These are phyloP conservation scores for Lordiphosa stackelbergi DNA, from an alignment of 1,140 invertebrate species.

Conservation along the genomic window DNA sequence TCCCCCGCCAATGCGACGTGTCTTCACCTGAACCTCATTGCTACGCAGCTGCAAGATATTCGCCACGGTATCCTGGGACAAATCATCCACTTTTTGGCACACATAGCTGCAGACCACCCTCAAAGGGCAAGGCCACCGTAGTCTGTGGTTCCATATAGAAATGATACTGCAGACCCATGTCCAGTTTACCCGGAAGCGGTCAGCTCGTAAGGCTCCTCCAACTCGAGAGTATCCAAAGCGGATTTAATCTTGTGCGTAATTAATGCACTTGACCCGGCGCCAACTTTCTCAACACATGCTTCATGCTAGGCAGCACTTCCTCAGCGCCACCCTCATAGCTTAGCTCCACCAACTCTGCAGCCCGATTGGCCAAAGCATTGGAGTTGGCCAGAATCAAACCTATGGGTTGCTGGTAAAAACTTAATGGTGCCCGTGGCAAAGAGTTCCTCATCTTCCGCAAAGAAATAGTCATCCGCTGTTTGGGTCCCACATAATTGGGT, in stretches of 20 bases:
- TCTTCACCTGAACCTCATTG: slow-evolving; percentile 81
- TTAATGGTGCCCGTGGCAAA: slow-evolving; percentile 78
- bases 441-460: slow-evolving; percentile 71
- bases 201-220: slow-evolving; percentile 44
- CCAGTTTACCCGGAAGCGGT: slow-evolving; percentile 51
- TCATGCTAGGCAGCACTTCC: slow-evolving; percentile 53
- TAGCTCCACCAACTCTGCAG: slow-evolving; percentile 83
- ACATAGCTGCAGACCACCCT: slow-evolving; percentile 82
- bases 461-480: slow-evolving; percentile 43
- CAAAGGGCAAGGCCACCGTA: slow-evolving; percentile 80
- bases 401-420: slow-evolving; percentile 85
- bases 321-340: slow-evolving; percentile 78
- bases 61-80: slow-evolving; percentile 81
- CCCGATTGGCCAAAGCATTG: slow-evolving; percentile 81
- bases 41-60: slow-evolving; percentile 78
- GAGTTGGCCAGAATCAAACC: slow-evolving; percentile 84
- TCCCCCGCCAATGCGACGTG: slow-evolving; percentile 84
- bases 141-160: slow-evolving; percentile 84
- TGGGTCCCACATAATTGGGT: slow-evolving; percentile 45
- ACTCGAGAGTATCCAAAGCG: slow-evolving; percentile 27
- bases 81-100: slow-evolving; percentile 83
- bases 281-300: slow-evolving; percentile 45
- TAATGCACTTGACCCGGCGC: slow-evolving; percentile 20
- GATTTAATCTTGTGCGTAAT: slow-evolving; percentile 53
- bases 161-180: slow-evolving; percentile 76